Base-by-base conservation (phyloP, 2,797 vertebrate species). In the Clarias pachynema region DNA sequence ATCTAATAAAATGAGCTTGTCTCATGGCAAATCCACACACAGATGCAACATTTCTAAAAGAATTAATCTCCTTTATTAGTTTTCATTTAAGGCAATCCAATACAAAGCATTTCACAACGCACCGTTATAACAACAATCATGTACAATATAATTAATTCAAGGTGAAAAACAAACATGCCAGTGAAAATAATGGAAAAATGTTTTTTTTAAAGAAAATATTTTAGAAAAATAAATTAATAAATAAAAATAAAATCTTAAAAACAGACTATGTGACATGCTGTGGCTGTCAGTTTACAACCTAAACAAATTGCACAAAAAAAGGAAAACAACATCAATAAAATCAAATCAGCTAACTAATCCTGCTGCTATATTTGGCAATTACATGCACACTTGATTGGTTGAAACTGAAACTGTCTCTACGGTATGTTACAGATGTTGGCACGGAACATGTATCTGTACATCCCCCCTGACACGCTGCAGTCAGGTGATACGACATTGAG, bases 101-200 rank as follows among this genome's bases (percentile, higher is more conserved):
- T 95, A 95, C 94, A 96, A 96, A 96, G 94, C 94, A 95, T 94
- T 94, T 96, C 94, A 96, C 95, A 94, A 95, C 92, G 92, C 93
- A 96, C 93, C 90, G 91, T 93, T 77, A 93, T 95, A 92, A 95
- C 95, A 94, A 95, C 93, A 92, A 93, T 94, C 93, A 94, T 95
- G 93, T 95, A 95, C 95, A 94, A 93, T 93, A 94, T 91, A 94
- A 94, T 93, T 88, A 85, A 79, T 87, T 90, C 88, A 65, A 85
- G 87, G 60, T 89, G 85, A 93, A 91, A 83, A 37, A 82, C 86
- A 86, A 86, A 82, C 89, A 92, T 94, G 93, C 86, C 81, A 90
- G 84, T 89, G 79, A 90, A 89, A 85, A 86, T 31, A 74, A 81
- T 24, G 62, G 34, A 9, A 31, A 62, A 62, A 7, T 59, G 5